Base-by-base conservation (phyloP, 1,140 invertebrate species). In the Cherax destructor region DNA sequence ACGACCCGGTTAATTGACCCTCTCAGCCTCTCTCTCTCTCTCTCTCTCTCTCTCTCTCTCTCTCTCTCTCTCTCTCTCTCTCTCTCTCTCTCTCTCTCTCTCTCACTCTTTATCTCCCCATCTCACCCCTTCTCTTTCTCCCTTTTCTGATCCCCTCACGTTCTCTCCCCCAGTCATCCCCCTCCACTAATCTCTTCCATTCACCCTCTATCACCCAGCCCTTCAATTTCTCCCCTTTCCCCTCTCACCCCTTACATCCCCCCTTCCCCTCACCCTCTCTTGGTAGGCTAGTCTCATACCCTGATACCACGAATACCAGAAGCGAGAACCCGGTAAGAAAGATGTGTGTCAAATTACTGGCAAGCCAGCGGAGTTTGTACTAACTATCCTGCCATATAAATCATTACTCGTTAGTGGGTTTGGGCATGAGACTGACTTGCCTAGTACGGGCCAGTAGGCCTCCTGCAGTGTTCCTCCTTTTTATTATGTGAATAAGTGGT, bases 1-100 rank as follows among this genome's bases (percentile, higher is more conserved):
- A 69, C 41, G 59, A 50, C 83, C 49, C 65, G 72, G 61, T 85
- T 85, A 72, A 11, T 21, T 72, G 61, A 21, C 65, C 16, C 61
- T 85, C 81, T 59, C 81, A 24, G 1, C 2, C 81, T 50, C 49
- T 83, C 56, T 4, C 56, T 59, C 49, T 59, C 49, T 30, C 81
- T 65, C 30, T 83, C 56, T 30, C 56, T 83, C 56, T 59, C 56
- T 24, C n/a, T 83, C 56, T 83, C 81, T 24, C n/a, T 83, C 24
- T 59, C 56, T 83, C 56, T 41, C 56, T 83, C 24, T 50, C 49
- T 52, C 52, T 81, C 79, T 81, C 41, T 81, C n/a, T 81, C 47
- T 52, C 18, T 81, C n/a, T 49, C 47, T 81, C 18, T 52, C 61
- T 65, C 13, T 65, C 61, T 65, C 16, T 65, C 16, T 21, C 1